Evolutionary conservation across 2,113 vertebrate species (phyloP), one percentile per base, ranked within the genome.

Genomic region (Gymnogyps californianus): DNA sequence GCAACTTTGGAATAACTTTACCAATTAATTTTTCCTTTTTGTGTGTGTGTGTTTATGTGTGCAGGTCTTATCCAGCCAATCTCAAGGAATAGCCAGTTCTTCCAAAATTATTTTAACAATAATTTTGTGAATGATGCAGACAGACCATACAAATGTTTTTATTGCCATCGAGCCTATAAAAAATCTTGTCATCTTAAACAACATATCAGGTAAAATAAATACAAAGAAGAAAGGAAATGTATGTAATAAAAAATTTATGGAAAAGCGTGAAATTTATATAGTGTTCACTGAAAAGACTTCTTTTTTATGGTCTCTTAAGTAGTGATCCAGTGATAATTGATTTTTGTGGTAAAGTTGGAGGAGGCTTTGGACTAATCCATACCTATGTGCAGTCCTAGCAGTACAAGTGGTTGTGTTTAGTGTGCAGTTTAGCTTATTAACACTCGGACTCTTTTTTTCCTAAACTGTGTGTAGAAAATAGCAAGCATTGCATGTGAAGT

Each of bases 111-210:
- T 96, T 98, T 98, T 98, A 98, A 99, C 99, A 97, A 98, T 98
- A 98, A 98, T 98, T 98, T 98, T 97, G 97, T 95, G 58, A 98
- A 98, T 97, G 99, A 99, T 95, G 99, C 96, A 69, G 99, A 99
- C 66, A 98, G 99, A 91, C 99, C 99, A 0, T 99, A 99, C 96
- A 99, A 99, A 95, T 99, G 99, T 96, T 99, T 98, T 90, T 99
- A 98, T 97, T 99, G 99, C 96, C 99, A 97, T 94, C 99, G 99
- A 91, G 99, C 99, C 20, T 99, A 99, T 97, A 99, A 99, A 97
- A 99, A 99, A 72, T 99, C 99, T 44, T 99, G 99, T 95, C 99
- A 99, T 96, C 99, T 99, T 72, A 99, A 99, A 88, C 99, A 99
- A 58, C 99, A 99, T 76, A 99, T 99, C 98, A 99, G 99, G 99